Evolutionary conservation across 2,888 invertebrate species (phyloP).

Genomic region (Cephalotes varians): DNA sequence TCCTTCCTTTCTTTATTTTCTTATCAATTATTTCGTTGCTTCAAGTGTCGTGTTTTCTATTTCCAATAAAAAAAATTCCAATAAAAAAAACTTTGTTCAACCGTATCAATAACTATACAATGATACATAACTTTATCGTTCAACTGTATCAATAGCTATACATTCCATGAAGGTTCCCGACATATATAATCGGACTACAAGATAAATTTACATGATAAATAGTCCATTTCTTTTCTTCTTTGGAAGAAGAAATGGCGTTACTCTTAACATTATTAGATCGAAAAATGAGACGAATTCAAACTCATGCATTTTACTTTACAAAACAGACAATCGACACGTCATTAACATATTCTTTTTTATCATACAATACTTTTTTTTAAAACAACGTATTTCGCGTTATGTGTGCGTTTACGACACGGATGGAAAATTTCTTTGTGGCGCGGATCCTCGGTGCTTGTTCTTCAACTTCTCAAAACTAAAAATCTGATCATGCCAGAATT

Average conservation of each 20-base stretch:
- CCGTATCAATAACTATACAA: slow-evolving; percentile 1
- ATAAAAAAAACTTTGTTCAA: not conserved
- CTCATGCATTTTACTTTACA: slow-evolving; percentile 18
- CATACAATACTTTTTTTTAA: slow-evolving; percentile 19
- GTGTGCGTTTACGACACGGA: slow-evolving; percentile 47
- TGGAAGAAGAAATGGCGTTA: slow-evolving; percentile 11
- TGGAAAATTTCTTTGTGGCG: slow-evolving; percentile 32
- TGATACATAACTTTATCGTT: not conserved
- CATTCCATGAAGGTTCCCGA: too few relatives aligned
- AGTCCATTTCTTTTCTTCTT: not conserved
- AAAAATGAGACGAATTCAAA: slow-evolving; percentile 6
- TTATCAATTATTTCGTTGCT: slow-evolving; percentile 62
- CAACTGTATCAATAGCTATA: too few relatives aligned
- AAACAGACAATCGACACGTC: slow-evolving; percentile 1
- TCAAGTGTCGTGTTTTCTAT: slow-evolving; percentile 53
- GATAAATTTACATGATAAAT: slow-evolving; percentile 16
- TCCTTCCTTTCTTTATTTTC: not conserved
- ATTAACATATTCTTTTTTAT: not conserved
- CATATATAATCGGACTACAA: not conserved
- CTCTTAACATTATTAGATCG: slow-evolving; percentile 7
- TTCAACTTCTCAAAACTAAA: not conserved
- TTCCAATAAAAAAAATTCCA: not conserved
- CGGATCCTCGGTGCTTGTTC: not conserved
- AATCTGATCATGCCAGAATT: not conserved
- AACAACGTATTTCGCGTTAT: slow-evolving; percentile 32